Base-by-base conservation (phyloP, 1,140 invertebrate genomes). In the Rhopalosiphum padi region DNA sequence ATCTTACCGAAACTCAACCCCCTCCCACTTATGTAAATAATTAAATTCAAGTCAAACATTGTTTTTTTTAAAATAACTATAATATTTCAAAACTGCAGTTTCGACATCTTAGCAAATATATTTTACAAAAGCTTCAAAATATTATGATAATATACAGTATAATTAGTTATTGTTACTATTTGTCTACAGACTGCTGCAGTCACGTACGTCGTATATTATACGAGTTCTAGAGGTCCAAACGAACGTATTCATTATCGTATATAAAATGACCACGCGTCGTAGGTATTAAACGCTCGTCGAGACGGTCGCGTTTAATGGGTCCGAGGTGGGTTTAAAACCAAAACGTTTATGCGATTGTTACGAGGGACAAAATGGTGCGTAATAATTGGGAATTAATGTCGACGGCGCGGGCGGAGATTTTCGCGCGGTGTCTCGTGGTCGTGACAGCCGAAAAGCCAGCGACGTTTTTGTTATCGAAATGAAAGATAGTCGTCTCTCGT, bases 371-470 rank as follows among this genome's bases (percentile, higher is more conserved):
- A 89, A 89, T 48, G 51, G 87, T 51, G 51, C 87, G 87, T 89
- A 46, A 90, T 68, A 90, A 90, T 90, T 90, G 89, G 89, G 89
- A 90, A 90, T 68, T 90, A 90, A 68, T 68, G 55, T 41, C 88
- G 48, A 18, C 43, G 30, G 23, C 41, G 25, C 6, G 25, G 85
- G 43, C 23, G 23, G 41, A 88, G 46, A 43, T 88, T 88, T 88
- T 88, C 77, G 83, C 83, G 83, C 35, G n/a, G 85, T 77, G 55
- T 68, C 60, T 60, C 41, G 60, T 91, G 90, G 55, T 91, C 90
- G 37, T 91, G 90, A 91, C 90, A 91, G 90, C 90, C 55, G 90
- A 91, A 77, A 91, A 91, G 55, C 90, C 60, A 90, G 89, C 35
- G 41, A 60, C 55, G 53, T 60, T 91, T 91, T 91, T 91, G 90